Evolutionary conservation across 2,888 invertebrate genomes (phyloP).

Genomic region (Epirrhoe tristata): DNA sequence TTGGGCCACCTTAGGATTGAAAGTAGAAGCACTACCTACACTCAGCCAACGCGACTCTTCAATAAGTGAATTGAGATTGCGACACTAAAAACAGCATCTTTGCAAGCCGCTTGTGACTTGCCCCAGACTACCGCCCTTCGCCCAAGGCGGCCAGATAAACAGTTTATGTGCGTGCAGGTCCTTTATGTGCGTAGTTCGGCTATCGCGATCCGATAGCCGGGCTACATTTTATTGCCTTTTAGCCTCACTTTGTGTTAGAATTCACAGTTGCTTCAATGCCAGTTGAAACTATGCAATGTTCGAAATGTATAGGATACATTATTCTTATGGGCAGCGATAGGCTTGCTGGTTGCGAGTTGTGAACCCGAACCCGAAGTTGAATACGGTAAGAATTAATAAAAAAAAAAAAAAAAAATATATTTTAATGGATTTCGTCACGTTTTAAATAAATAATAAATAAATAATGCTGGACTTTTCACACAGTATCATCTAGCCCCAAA

Average conservation of each 20-base stretch:
- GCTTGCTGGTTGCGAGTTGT: too few species aligned
- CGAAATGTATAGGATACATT: not conserved
- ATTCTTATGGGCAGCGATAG: too few species aligned
- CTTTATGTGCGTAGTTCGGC: constrained; percentile 73
- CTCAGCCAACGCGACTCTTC: too few species aligned
- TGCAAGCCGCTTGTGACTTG: constrained; percentile 32
- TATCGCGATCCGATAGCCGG: constrained; percentile 51
- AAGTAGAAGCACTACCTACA: too few species aligned
- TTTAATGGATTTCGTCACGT: too few species aligned
- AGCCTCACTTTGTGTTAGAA: constrained; percentile 42
- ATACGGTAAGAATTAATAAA: too few species aligned
- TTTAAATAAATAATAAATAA: too few species aligned
- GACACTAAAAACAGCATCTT: not conserved
- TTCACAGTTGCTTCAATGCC: constrained; percentile 4
- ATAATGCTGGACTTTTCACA: too few species aligned
- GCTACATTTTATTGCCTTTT: constrained; percentile 50
- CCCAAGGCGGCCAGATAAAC: constrained; percentile 78
- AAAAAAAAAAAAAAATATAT: too few species aligned
- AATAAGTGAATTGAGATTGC: not conserved
- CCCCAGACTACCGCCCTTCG: constrained; percentile 53
- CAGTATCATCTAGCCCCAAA: too few species aligned
- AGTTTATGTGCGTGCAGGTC: constrained; percentile 72
- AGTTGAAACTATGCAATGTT: not conserved
- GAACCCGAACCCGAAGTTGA: too few species aligned
- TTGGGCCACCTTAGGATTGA: too few species aligned